Evolutionary conservation across 2,888 invertebrate species (phyloP), one percentile per base, ranked within the genome.

Genomic region (Brachylomia viminalis): DNA sequence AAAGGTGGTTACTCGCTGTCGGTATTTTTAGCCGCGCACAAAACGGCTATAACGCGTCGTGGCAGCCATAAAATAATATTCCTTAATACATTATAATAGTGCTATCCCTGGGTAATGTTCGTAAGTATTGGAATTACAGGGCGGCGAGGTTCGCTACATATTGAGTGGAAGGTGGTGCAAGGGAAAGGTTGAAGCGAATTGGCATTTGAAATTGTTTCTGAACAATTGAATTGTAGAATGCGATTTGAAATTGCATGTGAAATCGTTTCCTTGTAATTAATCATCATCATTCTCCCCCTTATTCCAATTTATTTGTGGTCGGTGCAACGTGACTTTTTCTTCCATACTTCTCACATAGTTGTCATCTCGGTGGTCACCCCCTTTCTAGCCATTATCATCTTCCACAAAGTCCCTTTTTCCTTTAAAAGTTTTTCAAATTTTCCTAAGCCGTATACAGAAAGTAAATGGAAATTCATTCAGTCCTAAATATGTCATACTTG

Each of bases 1-100:
- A 84, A 86, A 83, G 77, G 80, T 83, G 83, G 86, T 83, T 88
- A 85, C 78, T 83, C 71, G 79, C 75, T 87, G 89, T 86, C 87
- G 93, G 92, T 95, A 95, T 95, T 95, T 95, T 95, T 94, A 95
- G 95, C 92, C 90, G 87, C 87, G 89, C 83, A 86, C 88, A 91
- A 92, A 92, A 93, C 92, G 91, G 89, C 94, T 93, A 93, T 95
- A 95, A 95, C 94, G 94, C 90, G 91, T 90, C 90, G 91, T 91
- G 91, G 91, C 93, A 91, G 92, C 94, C 94, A 93, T 95, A 94
- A 95, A 95, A 96, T 96, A 96, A 96, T 96, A 96, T 93, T 94
- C 94, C 95, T 94, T 96, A 95, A 96, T 96, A 96, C 95, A 95
- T 96, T 96, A 96, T 96, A 96, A 96, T 96, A 96, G 96, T 95